phyloP scores from a whole-genome alignment of 2,113 vertebrate species.

The Coturnix japonica region DNA sequence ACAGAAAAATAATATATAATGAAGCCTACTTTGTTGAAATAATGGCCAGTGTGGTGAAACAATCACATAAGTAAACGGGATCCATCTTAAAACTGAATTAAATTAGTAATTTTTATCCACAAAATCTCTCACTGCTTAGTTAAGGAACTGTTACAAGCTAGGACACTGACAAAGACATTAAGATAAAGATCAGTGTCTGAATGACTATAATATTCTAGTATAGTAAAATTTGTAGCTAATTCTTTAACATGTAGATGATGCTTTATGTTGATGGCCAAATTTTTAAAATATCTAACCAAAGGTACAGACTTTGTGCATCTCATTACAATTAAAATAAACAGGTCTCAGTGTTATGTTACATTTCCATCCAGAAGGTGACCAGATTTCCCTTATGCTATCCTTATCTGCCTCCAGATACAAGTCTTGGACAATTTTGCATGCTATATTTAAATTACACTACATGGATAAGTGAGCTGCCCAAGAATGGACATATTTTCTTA shows the following conservation, averaged over 20 bases:
- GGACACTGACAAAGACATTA: slow-evolving; percentile 7
- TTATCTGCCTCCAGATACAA: neutral
- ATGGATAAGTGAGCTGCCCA: slow-evolving; percentile 15
- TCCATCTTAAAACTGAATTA: slow-evolving; percentile 6
- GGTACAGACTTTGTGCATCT: neutral
- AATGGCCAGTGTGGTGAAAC: slow-evolving; percentile 30
- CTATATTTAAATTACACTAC: slow-evolving; percentile 19
- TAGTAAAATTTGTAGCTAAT: slow-evolving; percentile 13
- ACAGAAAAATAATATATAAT: slow-evolving; percentile 38
- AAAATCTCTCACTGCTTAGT: slow-evolving; percentile 33
- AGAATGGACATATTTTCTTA: neutral
- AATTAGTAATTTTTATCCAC: slow-evolving; percentile 39
- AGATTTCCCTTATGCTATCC: slow-evolving; percentile 60
- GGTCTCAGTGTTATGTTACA: neutral
- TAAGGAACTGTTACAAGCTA: slow-evolving; percentile 24
- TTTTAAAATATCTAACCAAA: slow-evolving; percentile 31
- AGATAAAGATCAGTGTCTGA: neutral
- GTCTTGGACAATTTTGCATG: neutral
- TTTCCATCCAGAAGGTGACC: slow-evolving; percentile 13
- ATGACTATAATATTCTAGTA: neutral
- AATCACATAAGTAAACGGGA: slow-evolving; percentile 13
- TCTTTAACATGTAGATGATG: slow-evolving; percentile 3
- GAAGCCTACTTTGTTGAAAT: slow-evolving; percentile 53
- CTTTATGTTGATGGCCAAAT: neutral
- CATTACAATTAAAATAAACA: slow-evolving; percentile 31